A percentile compares a stretch with the other conserved stretches of the same genome.
Evolutionary conservation across 1,140 invertebrate genomes (phyloP).

Genomic region (Uloborus diversus): DNA sequence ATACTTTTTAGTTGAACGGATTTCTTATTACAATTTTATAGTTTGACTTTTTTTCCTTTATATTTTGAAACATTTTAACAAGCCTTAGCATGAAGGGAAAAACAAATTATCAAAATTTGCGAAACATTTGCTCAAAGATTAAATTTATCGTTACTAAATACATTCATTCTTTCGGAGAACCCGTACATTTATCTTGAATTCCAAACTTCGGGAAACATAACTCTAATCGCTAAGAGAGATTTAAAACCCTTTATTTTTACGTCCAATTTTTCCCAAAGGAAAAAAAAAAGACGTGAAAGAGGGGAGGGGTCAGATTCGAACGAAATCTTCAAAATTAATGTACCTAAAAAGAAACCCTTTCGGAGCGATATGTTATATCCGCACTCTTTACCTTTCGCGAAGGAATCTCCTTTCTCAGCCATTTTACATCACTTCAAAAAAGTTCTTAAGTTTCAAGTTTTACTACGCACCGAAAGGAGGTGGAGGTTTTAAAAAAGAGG

Average conservation of each 20-base stretch:
- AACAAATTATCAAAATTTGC: no score
- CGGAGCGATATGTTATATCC: conserved; percentile 34
- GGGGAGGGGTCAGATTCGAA: background rate
- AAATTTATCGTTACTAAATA: no score
- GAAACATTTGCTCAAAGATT: no score
- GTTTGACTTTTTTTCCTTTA: no score
- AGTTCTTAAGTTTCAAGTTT: conserved; percentile 53
- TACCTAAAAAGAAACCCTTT: conserved; percentile 38
- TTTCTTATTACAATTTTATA: no score
- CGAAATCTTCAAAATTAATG: conserved; percentile 40
- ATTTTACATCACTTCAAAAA: conserved; percentile 54
- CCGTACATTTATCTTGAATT: background rate
- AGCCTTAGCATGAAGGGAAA: no score
- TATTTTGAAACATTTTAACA: no score
- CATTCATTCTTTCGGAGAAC: no score
- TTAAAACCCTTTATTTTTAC: background rate
- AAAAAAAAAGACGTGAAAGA: background rate
- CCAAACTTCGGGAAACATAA: background rate
- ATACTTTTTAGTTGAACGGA: no score
- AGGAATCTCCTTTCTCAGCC: conserved; percentile 32
- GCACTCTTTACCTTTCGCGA: conserved; percentile 24
- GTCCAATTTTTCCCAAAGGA: background rate
- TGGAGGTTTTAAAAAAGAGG: background rate
- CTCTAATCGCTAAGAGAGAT: conserved; percentile 11
- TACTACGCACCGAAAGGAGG: background rate